Conservation (phyloP, 1,140 invertebrate genomes). For the Drepana arcuata region DNA sequence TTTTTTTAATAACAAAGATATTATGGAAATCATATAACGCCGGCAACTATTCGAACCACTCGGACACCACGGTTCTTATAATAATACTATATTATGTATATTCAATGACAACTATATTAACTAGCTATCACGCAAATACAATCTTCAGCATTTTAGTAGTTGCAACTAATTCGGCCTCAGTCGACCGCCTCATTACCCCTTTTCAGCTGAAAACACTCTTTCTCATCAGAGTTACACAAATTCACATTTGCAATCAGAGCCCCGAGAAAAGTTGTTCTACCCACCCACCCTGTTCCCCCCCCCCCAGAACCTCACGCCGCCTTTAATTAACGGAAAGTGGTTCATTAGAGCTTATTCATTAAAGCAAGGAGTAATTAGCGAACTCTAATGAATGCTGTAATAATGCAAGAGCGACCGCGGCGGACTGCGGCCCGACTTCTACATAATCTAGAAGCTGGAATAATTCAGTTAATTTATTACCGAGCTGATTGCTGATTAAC, state of each 20-base stretch:
- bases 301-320: slow-evolving; percentile 69
- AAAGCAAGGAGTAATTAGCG: slow-evolving; percentile 89
- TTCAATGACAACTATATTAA: too few relatives aligned
- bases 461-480: slow-evolving; percentile 71
- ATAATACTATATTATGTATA: too few relatives aligned
- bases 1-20: too few relatives aligned
- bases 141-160: too few relatives aligned
- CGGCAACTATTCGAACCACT: too few relatives aligned
- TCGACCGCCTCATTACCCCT: slow-evolving; percentile 66
- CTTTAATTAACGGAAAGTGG: slow-evolving; percentile 90
- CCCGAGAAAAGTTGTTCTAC: slow-evolving; percentile 58
- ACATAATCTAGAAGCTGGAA: slow-evolving; percentile 66
- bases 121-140: too few relatives aligned
- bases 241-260: slow-evolving; percentile 72
- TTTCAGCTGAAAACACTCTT: slow-evolving; percentile 65
- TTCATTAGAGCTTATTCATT: slow-evolving; percentile 90
- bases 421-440: slow-evolving; percentile 64
- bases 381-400: slow-evolving; percentile 83
- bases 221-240: slow-evolving; percentile 66
- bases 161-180: slow-evolving; percentile 54
- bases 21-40: too few relatives aligned
- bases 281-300: slow-evolving; percentile 22
- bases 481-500: slow-evolving; percentile 57
- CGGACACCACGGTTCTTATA: too few relatives aligned
- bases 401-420: slow-evolving; percentile 73